Conservation (phyloP, 2,113 vertebrate genomes). For the Aphyosemion australe region DNA sequence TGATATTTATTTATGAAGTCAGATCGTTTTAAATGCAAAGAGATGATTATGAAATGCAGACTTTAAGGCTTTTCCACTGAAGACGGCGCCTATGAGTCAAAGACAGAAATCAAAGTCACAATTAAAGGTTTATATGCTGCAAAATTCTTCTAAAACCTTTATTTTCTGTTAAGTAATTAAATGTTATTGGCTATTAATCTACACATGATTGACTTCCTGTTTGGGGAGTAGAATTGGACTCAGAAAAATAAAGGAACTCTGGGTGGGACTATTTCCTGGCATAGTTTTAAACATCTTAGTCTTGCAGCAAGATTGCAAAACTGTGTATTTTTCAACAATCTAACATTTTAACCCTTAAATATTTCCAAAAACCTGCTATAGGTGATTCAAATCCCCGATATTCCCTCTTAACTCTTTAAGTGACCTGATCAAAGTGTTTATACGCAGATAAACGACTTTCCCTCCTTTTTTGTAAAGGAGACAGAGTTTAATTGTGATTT, state of each 20-base stretch:
- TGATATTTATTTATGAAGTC: slow-evolving; percentile 60
- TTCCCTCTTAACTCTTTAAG: too few relatives aligned
- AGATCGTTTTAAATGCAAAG: slow-evolving; percentile 34
- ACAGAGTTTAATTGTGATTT: slow-evolving; percentile 43
- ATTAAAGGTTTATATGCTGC: background rate
- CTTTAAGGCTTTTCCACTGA: slow-evolving; percentile 31
- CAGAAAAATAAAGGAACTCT: background rate
- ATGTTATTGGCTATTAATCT: background rate
- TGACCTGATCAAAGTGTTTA: too few relatives aligned
- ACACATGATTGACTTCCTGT: background rate
- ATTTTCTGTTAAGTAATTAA: too few relatives aligned
- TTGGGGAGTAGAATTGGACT: too few relatives aligned
- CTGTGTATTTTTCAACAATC: background rate
- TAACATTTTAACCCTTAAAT: background rate
- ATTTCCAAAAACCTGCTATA: background rate
- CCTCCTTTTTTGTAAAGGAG: background rate
- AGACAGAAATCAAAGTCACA: slow-evolving; percentile 41
- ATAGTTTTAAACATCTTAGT: background rate
- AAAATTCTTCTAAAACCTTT: too few relatives aligned
- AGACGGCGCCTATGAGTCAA: slow-evolving; percentile 29
- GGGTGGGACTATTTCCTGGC: background rate
- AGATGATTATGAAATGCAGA: slow-evolving; percentile 27
- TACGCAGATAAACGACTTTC: too few relatives aligned
- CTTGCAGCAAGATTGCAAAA: background rate
- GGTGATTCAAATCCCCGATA: background rate